Evolutionary conservation across 2,797 vertebrate species (phyloP).

Genomic region (Enteromius treurensis): DNA sequence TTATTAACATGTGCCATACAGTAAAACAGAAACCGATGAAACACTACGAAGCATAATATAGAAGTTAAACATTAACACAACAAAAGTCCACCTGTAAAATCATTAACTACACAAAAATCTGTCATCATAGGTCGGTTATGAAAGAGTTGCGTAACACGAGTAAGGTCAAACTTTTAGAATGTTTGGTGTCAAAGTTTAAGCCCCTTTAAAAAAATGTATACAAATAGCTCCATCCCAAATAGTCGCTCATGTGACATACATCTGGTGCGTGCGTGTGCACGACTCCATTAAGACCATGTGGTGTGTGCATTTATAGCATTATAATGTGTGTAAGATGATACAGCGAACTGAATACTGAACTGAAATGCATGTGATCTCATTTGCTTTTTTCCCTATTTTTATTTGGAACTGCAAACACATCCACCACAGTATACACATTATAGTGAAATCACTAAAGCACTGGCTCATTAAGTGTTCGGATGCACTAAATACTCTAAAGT

Average conservation of each 20-base stretch:
- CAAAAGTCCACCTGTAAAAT: background rate
- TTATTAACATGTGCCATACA: background rate
- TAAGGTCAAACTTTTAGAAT: background rate
- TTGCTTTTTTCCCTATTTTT: background rate
- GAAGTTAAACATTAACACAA: slow-evolving; percentile 12
- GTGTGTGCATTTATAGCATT: slow-evolving; percentile 33
- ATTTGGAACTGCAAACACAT: background rate
- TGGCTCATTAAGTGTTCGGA: background rate
- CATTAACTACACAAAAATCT: slow-evolving; percentile 1
- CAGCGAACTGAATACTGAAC: background rate
- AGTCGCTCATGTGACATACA: slow-evolving; percentile 35
- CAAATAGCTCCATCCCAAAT: background rate
- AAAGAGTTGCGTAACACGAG: background rate
- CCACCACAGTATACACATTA: background rate
- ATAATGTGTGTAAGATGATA: slow-evolving; percentile 7
- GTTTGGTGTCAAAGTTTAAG: slow-evolving; percentile 26
- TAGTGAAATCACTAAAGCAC: background rate
- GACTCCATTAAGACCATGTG: slow-evolving; percentile 21
- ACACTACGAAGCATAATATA: background rate
- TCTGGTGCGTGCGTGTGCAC: slow-evolving; percentile 34
- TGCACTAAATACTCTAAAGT: slow-evolving; percentile 31
- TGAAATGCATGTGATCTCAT: background rate
- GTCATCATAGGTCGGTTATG: background rate
- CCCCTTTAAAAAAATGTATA: background rate
- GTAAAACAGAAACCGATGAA: background rate